phyloP scores from a whole-genome alignment of 2,888 invertebrate genomes.

The Nebria brevicollis region DNA sequence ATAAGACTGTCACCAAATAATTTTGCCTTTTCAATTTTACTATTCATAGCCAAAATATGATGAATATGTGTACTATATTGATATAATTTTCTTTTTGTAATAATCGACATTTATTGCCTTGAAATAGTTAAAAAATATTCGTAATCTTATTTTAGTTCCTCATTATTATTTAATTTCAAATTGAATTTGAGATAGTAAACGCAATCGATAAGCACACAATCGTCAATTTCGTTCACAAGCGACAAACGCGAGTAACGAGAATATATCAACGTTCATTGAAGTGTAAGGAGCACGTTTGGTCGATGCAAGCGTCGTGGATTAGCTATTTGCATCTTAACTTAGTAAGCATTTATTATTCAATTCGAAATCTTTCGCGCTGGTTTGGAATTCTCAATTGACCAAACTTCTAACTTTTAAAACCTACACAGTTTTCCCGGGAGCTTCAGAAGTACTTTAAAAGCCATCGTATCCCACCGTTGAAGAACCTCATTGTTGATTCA shows the following conservation, averaged over 20 bases:
- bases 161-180: too few species aligned
- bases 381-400: slow-evolving; percentile 42
- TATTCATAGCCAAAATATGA: too few species aligned
- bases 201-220: background rate
- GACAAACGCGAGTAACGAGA: background rate
- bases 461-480: slow-evolving; percentile 20
- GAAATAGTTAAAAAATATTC: too few species aligned
- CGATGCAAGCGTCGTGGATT: slow-evolving; percentile 2
- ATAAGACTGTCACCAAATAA: too few species aligned
- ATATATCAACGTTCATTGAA: background rate
- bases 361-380: slow-evolving; percentile 38
- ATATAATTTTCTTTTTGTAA: too few species aligned
- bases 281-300: background rate
- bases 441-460: slow-evolving; percentile 45
- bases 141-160: too few species aligned
- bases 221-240: background rate
- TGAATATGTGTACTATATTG: too few species aligned
- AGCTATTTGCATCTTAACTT: slow-evolving; percentile 22
- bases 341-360: slow-evolving; percentile 44
- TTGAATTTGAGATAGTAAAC: background rate
- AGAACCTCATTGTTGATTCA: slow-evolving; percentile 46
- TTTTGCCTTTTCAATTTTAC: too few species aligned
- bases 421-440: slow-evolving; percentile 29
- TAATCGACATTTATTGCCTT: too few species aligned
- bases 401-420: slow-evolving; percentile 35